Base-by-base conservation (phyloP, 2,113 vertebrate genomes). In the Raja brachyura region DNA sequence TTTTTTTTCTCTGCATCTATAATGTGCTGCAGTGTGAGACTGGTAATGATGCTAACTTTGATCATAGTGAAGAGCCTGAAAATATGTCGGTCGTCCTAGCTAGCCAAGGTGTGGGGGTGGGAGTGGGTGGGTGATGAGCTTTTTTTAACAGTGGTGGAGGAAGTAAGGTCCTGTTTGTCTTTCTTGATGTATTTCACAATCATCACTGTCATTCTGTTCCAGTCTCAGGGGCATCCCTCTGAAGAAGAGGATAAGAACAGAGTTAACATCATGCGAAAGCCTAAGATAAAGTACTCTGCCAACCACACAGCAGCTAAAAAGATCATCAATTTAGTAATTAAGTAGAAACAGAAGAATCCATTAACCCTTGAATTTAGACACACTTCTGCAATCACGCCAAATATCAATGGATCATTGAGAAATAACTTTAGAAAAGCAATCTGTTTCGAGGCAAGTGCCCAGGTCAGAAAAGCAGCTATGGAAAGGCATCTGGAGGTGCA, bases 131-230 rank as follows among this genome's bases (percentile, higher is more conserved):
- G 14, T 14, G 59, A n/a, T 16, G 75, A 77, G 48, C 33, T 48
- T 73, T 73, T 73, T 92, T 92, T 73, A 92, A 92, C 90, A 92
- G 66, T 92, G 90, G 90, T 92, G 90, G 22, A 92, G 90, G 90
- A 92, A 92, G 90, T 92, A 92, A 92, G 68, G 20, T 92, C 68
- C 68, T 39, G 90, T 92, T 74, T 73, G 90, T 25, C 90, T 92
- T 48, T 92, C 90, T 92, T 92, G 90, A 70, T 74, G 90, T 28
- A 92, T 92, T 73, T 92, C 90, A 25, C 68, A 92, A 73, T 92
- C 90, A 66, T 88, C 90, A 28, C 90, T 73, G 66, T 92, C 90
- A 74, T 92, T 74, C 33, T 73, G 20, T 25, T 92, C 90, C 90
- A 92, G 20, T 68, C 68, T 92, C 90, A 73, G 33, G 68, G 68